Evolutionary conservation across 2,113 vertebrate species (phyloP).

Genomic region (Nesogale talazaci): DNA sequence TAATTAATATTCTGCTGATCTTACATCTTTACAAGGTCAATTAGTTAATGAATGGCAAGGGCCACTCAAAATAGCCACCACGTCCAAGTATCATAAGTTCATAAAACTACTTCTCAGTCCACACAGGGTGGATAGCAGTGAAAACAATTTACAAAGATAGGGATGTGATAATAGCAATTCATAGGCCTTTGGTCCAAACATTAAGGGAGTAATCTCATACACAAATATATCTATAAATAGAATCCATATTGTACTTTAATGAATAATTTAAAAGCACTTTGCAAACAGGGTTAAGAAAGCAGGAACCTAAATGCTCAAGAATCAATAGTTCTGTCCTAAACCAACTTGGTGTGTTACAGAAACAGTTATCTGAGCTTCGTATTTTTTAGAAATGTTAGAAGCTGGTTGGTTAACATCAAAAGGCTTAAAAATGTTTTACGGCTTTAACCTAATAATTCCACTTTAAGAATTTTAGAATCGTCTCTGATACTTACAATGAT

Average conservation of each 20-base stretch:
- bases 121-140: slow-evolving; percentile 40
- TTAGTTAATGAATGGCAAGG: not conserved
- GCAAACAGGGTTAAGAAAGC: slow-evolving; percentile 77
- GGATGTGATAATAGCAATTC: slow-evolving; percentile 60
- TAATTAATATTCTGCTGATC: slow-evolving; percentile 30
- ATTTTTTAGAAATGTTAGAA: slow-evolving; percentile 53
- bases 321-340: slow-evolving; percentile 73
- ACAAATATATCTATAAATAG: slow-evolving; percentile 77
- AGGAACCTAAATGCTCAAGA: slow-evolving; percentile 72
- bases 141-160: slow-evolving; percentile 60
- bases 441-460: not conserved
- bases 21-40: slow-evolving; percentile 27
- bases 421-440: slow-evolving; percentile 55
- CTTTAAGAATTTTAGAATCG: not conserved
- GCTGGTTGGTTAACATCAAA: slow-evolving; percentile 37
- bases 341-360: slow-evolving; percentile 50
- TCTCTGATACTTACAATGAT: not conserved
- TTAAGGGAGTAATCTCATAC: slow-evolving; percentile 63
- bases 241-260: slow-evolving; percentile 72
- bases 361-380: slow-evolving; percentile 40
- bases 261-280: slow-evolving; percentile 82
- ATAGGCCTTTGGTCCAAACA: slow-evolving; percentile 66
- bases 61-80: slow-evolving; percentile 25
- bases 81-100: not conserved
- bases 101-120: not conserved